Conservation (phyloP, 2,113 vertebrate genomes). For the Oreochromis spilurus region DNA sequence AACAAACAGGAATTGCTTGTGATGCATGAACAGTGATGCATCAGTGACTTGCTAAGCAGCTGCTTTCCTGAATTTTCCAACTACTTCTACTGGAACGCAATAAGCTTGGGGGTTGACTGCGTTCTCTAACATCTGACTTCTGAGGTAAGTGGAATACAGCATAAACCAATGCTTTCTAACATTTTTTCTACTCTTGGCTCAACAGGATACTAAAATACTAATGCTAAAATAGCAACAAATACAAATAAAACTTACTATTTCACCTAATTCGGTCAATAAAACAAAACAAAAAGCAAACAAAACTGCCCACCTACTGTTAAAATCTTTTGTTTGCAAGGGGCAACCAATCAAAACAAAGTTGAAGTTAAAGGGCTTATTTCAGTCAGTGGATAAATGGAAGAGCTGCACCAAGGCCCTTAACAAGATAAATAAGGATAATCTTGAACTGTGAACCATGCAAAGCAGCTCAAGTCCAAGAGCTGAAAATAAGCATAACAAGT, state of each 20-base stretch:
- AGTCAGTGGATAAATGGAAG: not conserved
- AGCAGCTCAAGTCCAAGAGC: not conserved
- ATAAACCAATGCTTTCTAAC: not conserved
- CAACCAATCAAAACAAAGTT: not conserved
- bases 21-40: not conserved
- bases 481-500: not conserved
- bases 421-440: not conserved
- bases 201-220: not conserved
- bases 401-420: not conserved
- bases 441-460: not conserved
- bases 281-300: not conserved
- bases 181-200: not conserved
- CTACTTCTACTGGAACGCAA: not conserved
- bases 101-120: not conserved
- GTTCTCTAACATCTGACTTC: not conserved
- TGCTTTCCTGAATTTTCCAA: not conserved
- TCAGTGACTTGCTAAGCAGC: not conserved
- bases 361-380: not conserved
- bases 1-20: not conserved
- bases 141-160: not conserved
- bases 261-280: not conserved
- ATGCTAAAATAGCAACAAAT: not conserved
- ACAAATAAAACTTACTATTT: not conserved
- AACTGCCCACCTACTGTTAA: not conserved
- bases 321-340: not conserved